Percentiles rank a stretch among this genome's conserved stretches.
Conservation (phyloP, 2,113 vertebrate species). For the Dendrocopos noguchii region DNA sequence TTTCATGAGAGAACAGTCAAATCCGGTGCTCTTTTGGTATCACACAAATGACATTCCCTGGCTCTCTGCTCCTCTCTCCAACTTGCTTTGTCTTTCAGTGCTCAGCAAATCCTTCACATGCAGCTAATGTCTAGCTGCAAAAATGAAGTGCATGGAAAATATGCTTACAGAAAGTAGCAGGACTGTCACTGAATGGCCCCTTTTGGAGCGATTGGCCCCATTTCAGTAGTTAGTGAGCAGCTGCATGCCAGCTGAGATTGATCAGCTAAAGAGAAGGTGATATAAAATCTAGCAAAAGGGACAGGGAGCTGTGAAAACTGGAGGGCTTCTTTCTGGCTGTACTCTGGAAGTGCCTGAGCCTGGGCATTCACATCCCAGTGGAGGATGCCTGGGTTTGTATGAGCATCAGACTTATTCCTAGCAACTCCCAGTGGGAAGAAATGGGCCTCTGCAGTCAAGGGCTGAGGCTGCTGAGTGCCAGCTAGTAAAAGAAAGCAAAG, state of each 20-base stretch:
- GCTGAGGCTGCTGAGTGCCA: neutral
- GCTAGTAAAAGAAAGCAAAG: neutral
- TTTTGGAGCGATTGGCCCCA: neutral
- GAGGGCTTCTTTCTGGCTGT: neutral
- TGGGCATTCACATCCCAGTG: neutral
- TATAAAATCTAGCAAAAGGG: neutral
- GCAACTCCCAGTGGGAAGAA: neutral
- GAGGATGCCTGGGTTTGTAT: neutral
- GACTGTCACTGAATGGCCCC: neutral
- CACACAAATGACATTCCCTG: neutral
- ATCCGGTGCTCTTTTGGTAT: neutral
- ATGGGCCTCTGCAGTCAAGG: neutral
- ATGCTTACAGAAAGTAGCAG: neutral
- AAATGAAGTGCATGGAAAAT: neutral
- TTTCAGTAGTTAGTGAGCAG: constrained; percentile 5
- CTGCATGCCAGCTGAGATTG: neutral
- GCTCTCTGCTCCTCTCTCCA: neutral
- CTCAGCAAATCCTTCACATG: constrained; percentile 2
- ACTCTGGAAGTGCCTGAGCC: neutral
- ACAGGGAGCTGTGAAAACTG: neutral
- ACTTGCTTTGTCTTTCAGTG: neutral
- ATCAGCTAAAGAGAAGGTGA: constrained; percentile 12
- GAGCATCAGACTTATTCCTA: neutral
- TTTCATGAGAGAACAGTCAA: neutral
- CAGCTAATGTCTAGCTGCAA: neutral